phyloP scores from a whole-genome alignment of 2,113 vertebrate genomes.

The Platysternon megacephalum region DNA sequence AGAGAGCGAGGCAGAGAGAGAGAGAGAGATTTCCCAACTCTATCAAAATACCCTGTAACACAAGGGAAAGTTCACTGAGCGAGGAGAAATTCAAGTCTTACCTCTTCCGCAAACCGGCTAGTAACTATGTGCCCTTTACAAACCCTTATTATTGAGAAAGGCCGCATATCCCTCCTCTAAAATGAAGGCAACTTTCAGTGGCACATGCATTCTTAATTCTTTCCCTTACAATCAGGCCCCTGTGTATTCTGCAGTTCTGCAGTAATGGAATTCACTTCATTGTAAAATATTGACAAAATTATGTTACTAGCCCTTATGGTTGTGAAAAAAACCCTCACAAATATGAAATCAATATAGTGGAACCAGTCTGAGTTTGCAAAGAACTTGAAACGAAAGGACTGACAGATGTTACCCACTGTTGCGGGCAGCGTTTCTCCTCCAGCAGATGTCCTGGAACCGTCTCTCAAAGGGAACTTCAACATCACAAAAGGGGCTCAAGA shows the following conservation, averaged over 20 bases:
- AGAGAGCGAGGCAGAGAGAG: no score
- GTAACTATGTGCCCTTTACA: background rate
- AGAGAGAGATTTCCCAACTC: background rate
- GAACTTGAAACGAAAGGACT: background rate
- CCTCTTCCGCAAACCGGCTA: background rate
- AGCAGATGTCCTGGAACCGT: background rate
- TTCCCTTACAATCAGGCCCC: background rate
- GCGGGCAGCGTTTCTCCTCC: background rate
- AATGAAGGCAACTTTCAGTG: background rate
- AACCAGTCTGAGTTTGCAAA: background rate
- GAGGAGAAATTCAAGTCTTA: background rate
- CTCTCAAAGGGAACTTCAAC: background rate
- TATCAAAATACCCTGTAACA: background rate
- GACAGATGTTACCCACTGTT: background rate
- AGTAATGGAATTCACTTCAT: background rate
- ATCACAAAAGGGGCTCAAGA: background rate
- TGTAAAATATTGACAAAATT: background rate
- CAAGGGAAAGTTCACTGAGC: background rate
- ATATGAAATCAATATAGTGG: background rate
- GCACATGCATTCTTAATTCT: background rate
- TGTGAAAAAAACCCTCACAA: background rate
- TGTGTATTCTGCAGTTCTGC: background rate
- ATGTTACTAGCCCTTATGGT: background rate
- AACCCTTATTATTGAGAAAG: background rate
- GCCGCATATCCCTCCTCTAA: background rate